Base-by-base conservation (phyloP, 2,888 invertebrate species). In the Xestobium rufovillosum region DNA sequence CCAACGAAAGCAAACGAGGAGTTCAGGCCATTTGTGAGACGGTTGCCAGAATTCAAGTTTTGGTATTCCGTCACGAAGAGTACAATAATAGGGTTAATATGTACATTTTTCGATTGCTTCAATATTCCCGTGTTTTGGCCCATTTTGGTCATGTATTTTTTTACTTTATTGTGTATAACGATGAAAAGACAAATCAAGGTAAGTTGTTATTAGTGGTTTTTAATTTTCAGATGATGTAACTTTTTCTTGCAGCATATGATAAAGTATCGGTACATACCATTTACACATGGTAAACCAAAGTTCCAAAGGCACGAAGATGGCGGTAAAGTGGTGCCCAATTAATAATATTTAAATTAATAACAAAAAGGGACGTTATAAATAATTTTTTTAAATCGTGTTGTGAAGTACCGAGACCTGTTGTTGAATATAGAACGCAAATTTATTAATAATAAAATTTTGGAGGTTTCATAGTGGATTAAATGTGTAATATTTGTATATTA, bases 101-200 rank as follows among this genome's bases (percentile, higher is more conserved):
- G 94, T 70, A 98, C 98, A 41, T 88, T 95, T 68, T 95, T 98
- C 65, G 94, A 97, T 59, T 84, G 87, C 56, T 94, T 97, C 69
- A 95, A 99, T 74, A 86, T 99, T 66, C 98, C 98, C 61, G 98
- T 99, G 57, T 99, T 99, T 71, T 99, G 98, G 98, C 98, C 98
- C 42, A 98, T 99, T 59, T 77, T 99, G 65, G 95, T 99, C 57
- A 91, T 99, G 88, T 99, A 99, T 72, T 99, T 99, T 71, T 88
- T 98, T 62, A 92, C 96, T 39, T 72, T 99, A 52, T 91, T 97
- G 70, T 88, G 91, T 69, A 89, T 99, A 62, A 99, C 98, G 39
- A 97, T 99, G 97, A 98, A 97, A 71, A 80, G 96, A 60, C 98
- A 99, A 75, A 98, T 99, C 59, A 96, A 87, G 83, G 95, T 95